Evolutionary conservation across 2,888 invertebrate species (phyloP).

Genomic region (Theodoxus fluviatilis): DNA sequence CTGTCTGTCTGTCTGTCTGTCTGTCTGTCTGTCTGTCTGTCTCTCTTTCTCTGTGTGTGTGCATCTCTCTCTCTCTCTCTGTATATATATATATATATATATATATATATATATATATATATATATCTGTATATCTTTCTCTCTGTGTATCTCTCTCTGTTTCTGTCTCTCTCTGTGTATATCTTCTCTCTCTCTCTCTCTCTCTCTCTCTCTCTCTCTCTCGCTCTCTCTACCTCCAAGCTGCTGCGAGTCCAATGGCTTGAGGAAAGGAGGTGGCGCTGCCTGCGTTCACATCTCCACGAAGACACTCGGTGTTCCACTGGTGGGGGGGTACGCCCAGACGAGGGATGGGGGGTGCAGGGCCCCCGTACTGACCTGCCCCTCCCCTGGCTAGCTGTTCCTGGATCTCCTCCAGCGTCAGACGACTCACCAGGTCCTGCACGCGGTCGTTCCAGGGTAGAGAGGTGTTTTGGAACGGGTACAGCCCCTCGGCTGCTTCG

Average conservation of each 20-base stretch:
- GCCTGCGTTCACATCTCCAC: slow-evolving; percentile 55
- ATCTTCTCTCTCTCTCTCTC: no score
- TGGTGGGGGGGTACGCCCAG: slow-evolving; percentile 57
- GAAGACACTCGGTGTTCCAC: slow-evolving; percentile 61
- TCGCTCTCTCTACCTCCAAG: no score
- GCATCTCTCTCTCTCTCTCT: no score
- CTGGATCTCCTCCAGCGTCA: slow-evolving; percentile 54
- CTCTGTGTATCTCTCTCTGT: no score
- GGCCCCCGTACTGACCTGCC: slow-evolving; percentile 43
- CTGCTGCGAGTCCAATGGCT: slow-evolving; percentile 58
- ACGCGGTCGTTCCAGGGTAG: slow-evolving; percentile 56
- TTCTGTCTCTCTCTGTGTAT: no score
- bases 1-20: no score
- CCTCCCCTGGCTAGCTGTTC: slow-evolving; percentile 49
- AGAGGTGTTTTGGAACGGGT: slow-evolving; percentile 55
- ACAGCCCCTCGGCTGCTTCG: slow-evolving; percentile 33
- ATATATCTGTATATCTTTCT: no score
- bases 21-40: no score
- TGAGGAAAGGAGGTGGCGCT: slow-evolving; percentile 61
- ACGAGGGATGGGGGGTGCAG: slow-evolving; percentile 52
- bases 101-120: no score
- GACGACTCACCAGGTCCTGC: slow-evolving; percentile 51
- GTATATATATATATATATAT: no score
- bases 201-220: no score
- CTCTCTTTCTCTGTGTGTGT: no score